Base-by-base conservation (phyloP, 2,888 invertebrate genomes). In the Dasypolia templi region DNA sequence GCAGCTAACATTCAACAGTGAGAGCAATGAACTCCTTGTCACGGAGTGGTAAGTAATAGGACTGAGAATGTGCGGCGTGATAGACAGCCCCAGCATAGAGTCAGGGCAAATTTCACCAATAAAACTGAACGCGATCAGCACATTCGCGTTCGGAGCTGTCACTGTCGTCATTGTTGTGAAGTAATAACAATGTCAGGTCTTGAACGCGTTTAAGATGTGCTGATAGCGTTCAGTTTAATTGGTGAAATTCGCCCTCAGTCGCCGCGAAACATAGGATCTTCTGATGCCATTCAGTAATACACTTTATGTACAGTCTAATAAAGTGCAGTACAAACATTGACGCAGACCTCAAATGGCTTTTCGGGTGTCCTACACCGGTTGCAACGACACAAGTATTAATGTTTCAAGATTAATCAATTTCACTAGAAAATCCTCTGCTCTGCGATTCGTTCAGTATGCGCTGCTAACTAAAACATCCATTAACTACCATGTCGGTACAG, bases 41-140 rank as follows among this genome's bases (percentile, higher is more conserved):
- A 61, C 42, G 32, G 17, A 58, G 66, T 70, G 65, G 51, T 79
- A 32, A 56, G 63, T 65, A 71, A 58, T 29, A 65, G 62, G 65
- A 62, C 65, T 78, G 62, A 32, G 39, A n/a, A 62, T 56, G 14
- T 46, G 26, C 22, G 12, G 9, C 59, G 49, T 46, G 14, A 44
- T 61, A 32, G 29, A 42, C 56, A 58, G 32, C 35, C 32, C 63
- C 26, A 55, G 12, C 22, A n/a, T 53, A 26, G 2, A 44, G 14
- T 35, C 19, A 14, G 14, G 17, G 17, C 17, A 3, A 53, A 51
- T 53, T 11, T 32, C n/a, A 32, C 14, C 29, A 29, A 62, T 44
- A 1, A 26, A 42, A 61, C 61, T 39, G 61, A 12, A 29, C 3
- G 4, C 62, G 14, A 22, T 44, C 19, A 59, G 9, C 35, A 26